Conservation (phyloP, 2,797 vertebrate genomes). For the Enteromius paludinosus region DNA sequence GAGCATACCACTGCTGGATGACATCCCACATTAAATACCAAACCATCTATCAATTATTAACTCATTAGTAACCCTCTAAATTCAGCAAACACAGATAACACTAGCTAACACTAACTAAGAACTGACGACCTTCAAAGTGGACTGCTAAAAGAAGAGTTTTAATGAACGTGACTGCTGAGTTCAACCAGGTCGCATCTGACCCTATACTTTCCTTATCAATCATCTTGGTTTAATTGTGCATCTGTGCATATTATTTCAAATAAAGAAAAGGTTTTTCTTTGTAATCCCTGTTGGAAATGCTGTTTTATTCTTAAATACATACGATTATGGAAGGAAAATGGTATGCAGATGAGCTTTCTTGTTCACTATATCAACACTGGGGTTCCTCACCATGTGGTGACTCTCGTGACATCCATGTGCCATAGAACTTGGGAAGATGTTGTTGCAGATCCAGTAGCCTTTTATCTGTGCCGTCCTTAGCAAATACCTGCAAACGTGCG, state of each 20-base stretch:
- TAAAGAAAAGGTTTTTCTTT: not conserved
- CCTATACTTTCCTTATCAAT: not conserved
- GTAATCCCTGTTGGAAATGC: not conserved
- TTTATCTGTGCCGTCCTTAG: slow-evolving; percentile 79
- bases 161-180: not conserved
- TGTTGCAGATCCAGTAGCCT: slow-evolving; percentile 80
- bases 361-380: not conserved
- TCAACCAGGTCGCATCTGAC: not conserved
- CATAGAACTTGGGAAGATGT: slow-evolving; percentile 85
- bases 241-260: not conserved
- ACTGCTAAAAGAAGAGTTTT: not conserved
- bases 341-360: not conserved
- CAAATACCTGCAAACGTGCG: slow-evolving; percentile 79
- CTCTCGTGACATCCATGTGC: slow-evolving; percentile 83
- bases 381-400: slow-evolving; percentile 72
- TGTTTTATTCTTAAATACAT: not conserved
- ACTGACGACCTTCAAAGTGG: slow-evolving; percentile 13
- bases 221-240: not conserved
- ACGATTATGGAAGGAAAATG: not conserved
- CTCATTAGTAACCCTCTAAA: slow-evolving; percentile 5
- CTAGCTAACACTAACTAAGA: slow-evolving; percentile 25
- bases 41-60: slow-evolving; percentile 32
- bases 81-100: slow-evolving; percentile 15
- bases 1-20: not conserved
- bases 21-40: slow-evolving; percentile 14